phyloP scores from a whole-genome alignment of 2,888 invertebrate species.

The Drymonia ruficornis region DNA sequence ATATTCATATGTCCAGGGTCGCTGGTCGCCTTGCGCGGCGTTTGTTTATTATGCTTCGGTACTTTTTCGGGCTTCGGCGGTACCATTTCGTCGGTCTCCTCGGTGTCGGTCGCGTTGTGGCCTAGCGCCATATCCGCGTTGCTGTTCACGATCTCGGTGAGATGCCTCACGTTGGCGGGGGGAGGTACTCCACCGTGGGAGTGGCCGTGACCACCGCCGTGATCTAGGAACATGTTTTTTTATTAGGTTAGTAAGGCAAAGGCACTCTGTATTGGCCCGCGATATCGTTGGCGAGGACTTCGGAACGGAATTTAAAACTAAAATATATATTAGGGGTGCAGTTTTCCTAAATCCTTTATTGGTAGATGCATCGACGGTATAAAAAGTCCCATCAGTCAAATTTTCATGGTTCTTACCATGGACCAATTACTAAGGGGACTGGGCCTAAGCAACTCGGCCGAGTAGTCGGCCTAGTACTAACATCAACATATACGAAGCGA shows the following conservation, averaged over 20 bases:
- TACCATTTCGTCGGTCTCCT: slow-evolving; percentile 80
- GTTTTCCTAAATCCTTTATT: too few relatives aligned
- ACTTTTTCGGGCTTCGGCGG: slow-evolving; percentile 60
- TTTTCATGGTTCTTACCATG: too few relatives aligned
- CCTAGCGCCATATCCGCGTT: slow-evolving; percentile 79
- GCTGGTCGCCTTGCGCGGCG: slow-evolving; percentile 56
- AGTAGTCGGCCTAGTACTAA: too few relatives aligned
- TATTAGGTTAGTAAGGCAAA: background rate
- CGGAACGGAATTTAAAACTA: too few relatives aligned
- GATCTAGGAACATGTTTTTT: slow-evolving; percentile 80
- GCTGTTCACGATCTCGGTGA: slow-evolving; percentile 78
- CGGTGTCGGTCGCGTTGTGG: slow-evolving; percentile 71
- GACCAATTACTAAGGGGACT: too few relatives aligned
- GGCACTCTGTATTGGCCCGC: too few relatives aligned
- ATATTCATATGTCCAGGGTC: slow-evolving; percentile 97
- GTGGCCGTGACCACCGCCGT: slow-evolving; percentile 88
- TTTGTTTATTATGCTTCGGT: slow-evolving; percentile 67
- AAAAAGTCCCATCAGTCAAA: too few relatives aligned
- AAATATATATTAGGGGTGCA: too few relatives aligned
- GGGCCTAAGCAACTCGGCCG: too few relatives aligned
- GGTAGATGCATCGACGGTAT: too few relatives aligned
- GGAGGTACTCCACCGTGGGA: slow-evolving; percentile 86
- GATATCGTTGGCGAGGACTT: too few relatives aligned
- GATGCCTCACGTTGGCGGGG: slow-evolving; percentile 74
- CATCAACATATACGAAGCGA: too few relatives aligned